These are phyloP conservation scores for Drosophila lacicola DNA, from an alignment of 2,888 invertebrate genomes.

Conservation along the genomic window DNA sequence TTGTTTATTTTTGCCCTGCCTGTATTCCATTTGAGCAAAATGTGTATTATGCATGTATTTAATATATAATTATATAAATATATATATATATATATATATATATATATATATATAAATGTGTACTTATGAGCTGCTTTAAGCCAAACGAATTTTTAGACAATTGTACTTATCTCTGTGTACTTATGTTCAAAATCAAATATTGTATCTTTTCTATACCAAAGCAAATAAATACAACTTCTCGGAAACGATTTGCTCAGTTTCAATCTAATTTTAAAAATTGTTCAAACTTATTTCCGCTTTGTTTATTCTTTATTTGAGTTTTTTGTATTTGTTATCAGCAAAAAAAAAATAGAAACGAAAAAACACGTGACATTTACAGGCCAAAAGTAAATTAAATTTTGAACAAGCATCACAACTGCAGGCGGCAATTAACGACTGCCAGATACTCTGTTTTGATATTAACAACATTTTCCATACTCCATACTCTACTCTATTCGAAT, in stretches of 20 bases:
- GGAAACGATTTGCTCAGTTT: not conserved
- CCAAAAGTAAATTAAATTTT: conserved; percentile 5
- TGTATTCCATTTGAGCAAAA: conserved; percentile 8
- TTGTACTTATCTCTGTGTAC: conserved; percentile 35
- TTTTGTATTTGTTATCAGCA: conserved; percentile 29
- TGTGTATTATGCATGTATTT: conserved; percentile 25
- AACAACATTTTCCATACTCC: not conserved
- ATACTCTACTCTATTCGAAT: no score
- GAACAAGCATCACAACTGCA: not conserved
- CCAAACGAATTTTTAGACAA: conserved; percentile 37
- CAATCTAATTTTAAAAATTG: not conserved
- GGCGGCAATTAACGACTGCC: not conserved
- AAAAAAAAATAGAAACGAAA: not conserved
- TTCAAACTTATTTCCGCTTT: conserved; percentile 2
- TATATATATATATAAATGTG: not conserved
- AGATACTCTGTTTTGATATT: not conserved
- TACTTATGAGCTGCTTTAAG: conserved; percentile 18
- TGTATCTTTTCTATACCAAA: conserved; percentile 34
- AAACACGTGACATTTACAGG: conserved; percentile 28
- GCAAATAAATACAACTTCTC: conserved; percentile 33
- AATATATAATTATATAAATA: not conserved
- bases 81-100: conserved; percentile 4
- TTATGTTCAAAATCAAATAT: conserved; percentile 17
- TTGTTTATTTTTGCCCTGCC: not conserved
- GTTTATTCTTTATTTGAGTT: not conserved